Evolutionary conservation across 2,888 invertebrate species (phyloP), one percentile per base, ranked within the genome.

Genomic region (Halictus ligatus): DNA sequence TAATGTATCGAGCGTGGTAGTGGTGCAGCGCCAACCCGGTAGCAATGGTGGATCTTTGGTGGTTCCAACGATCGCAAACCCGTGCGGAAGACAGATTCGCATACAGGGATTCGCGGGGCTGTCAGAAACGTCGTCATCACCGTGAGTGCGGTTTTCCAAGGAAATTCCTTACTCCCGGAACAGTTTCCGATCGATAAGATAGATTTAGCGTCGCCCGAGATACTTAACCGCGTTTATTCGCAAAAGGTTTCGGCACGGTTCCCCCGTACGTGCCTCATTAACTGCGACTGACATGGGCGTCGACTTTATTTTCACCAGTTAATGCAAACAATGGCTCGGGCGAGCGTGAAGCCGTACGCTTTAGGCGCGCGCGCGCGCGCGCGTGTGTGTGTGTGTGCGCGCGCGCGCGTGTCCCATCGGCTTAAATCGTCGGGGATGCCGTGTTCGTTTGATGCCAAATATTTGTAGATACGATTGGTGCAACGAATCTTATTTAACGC

Each of bases 401-500:
- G 58, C 10, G 58, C n/a, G 35, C 5, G 10, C 15, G 29, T 29
- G 29, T 29, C 2, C 25, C 67, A 50, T 25, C 79, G 69, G 79
- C 73, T 86, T 82, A 67, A 79, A 81, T 81, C 78, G 85, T 71
- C 48, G 29, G 29, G 84, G 89, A 80, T 79, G 76, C 77, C 73
- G 71, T 80, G 78, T 54, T 84, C 80, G 72, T 78, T 73, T 54
- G 89, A 76, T 60, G 86, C 82, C 89, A 89, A 89, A 89, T 89
- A 89, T 89, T 89, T 89, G 82, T 58, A 74, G 84, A 89, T 81
- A 78, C 84, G 84, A 84, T 86, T 81, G 80, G 76, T 80, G 77
- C 86, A 77, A 88, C 89, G 80, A 87, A 89, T 87, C 89, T 89
- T 89, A 89, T 89, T 89, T 89, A 87, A 78, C 83, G 81, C 81